Evolutionary conservation across 2,888 invertebrate species (phyloP).

Genomic region (Physocephala rufipes): DNA sequence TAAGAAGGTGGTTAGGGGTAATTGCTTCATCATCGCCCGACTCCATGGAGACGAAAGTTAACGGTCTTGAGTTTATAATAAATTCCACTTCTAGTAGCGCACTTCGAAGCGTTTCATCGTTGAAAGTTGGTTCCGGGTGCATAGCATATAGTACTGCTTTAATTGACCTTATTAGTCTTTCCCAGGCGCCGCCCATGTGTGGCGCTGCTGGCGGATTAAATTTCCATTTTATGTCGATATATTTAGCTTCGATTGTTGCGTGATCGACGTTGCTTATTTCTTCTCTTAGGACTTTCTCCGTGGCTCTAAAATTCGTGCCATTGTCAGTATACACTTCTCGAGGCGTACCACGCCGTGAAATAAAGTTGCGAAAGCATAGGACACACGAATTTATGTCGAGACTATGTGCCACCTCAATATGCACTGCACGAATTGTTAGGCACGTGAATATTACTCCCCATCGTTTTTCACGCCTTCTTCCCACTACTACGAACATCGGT

Average conservation of each 20-base stretch:
- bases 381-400: constrained; percentile 37
- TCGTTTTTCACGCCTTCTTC: constrained; percentile 42
- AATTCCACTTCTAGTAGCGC: constrained; percentile 40
- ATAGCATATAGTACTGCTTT: constrained; percentile 35
- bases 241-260: neutral
- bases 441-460: constrained; percentile 45
- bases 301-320: constrained; percentile 28
- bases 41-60: constrained; percentile 35
- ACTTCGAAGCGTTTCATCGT: constrained; percentile 38
- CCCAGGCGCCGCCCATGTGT: constrained; percentile 23
- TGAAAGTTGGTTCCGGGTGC: constrained; percentile 35
- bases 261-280: neutral
- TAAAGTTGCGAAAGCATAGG: constrained; percentile 40
- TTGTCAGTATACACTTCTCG: constrained; percentile 25
- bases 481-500: constrained; percentile 39
- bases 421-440: no score
- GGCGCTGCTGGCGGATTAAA: constrained; percentile 21
- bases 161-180: constrained; percentile 27
- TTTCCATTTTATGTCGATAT: constrained; percentile 7
- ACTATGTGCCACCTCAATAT: constrained; percentile 42
- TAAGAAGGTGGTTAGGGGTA: constrained; percentile 40
- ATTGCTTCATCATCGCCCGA: constrained; percentile 41
- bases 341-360: constrained; percentile 31
- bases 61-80: constrained; percentile 36
- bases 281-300: constrained; percentile 15